These are phyloP conservation scores for Pemphredon lugubris DNA, from an alignment of 2,888 invertebrate genomes.

Conservation along the genomic window DNA sequence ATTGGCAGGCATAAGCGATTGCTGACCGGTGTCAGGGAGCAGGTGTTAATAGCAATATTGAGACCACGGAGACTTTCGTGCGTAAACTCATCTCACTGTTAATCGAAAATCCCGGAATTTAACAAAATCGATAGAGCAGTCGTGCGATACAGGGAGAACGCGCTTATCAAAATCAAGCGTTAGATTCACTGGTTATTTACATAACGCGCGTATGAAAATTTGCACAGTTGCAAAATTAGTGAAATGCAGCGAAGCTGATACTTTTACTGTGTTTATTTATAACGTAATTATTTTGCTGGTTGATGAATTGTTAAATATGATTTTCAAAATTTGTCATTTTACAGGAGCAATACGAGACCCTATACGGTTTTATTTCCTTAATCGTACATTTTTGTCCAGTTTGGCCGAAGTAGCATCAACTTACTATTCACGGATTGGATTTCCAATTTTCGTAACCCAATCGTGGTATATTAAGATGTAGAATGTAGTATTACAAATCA, in stretches of 20 bases:
- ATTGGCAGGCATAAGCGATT: conserved; percentile 12
- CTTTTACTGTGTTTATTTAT: conserved; percentile 10
- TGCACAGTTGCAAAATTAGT: not conserved
- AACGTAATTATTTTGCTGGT: conserved; percentile 5
- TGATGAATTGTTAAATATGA: not conserved
- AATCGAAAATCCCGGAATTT: conserved; percentile 8
- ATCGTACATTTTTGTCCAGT: too few species aligned
- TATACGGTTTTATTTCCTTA: too few species aligned
- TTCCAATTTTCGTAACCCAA: not conserved
- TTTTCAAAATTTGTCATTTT: not conserved
- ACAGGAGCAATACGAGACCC: not conserved
- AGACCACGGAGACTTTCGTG: not conserved
- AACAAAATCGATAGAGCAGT: too few species aligned
- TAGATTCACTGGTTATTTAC: too few species aligned
- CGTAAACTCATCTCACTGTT: not conserved
- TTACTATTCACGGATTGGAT: not conserved
- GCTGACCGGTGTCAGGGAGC: conserved; percentile 10
- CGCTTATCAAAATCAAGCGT: too few species aligned
- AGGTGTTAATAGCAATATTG: conserved; percentile 15
- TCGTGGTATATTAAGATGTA: not conserved
- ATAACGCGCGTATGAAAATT: not conserved
- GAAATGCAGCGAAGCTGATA: not conserved
- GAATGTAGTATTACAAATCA: not conserved
- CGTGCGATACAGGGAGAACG: too few species aligned
- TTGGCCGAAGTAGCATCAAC: too few species aligned